phyloP scores from a whole-genome alignment of 37 sponge, comb jelly and placozoan genomes.

The Chondrosia reniformis region DNA sequence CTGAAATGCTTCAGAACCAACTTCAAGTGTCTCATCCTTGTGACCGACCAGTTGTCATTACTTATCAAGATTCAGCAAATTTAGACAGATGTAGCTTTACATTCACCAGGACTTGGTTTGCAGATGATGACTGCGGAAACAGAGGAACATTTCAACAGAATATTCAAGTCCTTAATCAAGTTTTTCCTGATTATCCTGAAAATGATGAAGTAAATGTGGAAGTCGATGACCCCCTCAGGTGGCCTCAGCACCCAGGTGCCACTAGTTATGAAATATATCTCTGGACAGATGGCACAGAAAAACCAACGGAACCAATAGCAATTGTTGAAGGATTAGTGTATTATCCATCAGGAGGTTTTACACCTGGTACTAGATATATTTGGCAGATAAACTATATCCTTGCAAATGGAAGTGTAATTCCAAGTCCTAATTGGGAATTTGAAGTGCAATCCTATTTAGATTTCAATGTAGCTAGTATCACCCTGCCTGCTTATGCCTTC shows the following conservation, averaged over 20 bases:
- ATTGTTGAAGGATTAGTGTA: too few species aligned
- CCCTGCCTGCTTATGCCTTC: conserved; percentile 10
- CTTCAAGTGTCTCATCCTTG: conserved; percentile 1
- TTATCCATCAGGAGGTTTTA: background rate
- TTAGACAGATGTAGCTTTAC: conserved; percentile 14
- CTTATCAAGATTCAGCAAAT: background rate
- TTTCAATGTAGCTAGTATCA: background rate
- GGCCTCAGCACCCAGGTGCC: conserved; percentile 13
- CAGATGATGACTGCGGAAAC: conserved; percentile 7
- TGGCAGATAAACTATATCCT: conserved; percentile 13
- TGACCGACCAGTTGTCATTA: background rate
- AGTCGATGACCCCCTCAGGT: background rate
- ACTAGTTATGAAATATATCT: conserved; percentile 8
- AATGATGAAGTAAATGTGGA: conserved; percentile 4
- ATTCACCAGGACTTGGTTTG: conserved; percentile 1
- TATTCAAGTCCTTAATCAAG: background rate
- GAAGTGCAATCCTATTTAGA: background rate
- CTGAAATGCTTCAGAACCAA: background rate
- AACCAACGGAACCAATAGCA: background rate
- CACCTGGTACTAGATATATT: background rate
- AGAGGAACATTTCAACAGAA: conserved; percentile 4
- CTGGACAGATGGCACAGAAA: background rate
- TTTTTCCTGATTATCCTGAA: conserved; percentile 6
- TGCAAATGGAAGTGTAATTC: background rate
- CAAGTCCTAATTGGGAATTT: conserved; percentile 27